Evolutionary conservation across 2,113 vertebrate genomes (phyloP).

Genomic region (Apistogramma diplotaenia): DNA sequence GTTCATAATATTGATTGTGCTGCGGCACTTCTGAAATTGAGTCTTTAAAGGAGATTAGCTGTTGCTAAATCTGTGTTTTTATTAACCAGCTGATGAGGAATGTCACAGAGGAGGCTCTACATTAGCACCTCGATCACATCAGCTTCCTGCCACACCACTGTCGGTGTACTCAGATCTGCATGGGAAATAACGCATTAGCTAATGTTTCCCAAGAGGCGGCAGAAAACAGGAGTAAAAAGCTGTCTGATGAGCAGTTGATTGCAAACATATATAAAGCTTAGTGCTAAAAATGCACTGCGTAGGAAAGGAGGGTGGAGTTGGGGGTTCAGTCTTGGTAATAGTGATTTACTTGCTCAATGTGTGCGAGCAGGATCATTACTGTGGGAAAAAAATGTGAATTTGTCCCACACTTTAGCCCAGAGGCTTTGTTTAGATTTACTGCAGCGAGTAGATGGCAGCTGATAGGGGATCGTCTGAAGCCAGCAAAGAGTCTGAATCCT

Average conservation of each 20-base stretch:
- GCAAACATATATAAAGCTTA: slow-evolving; percentile 44
- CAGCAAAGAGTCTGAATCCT: neutral
- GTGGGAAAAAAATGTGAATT: slow-evolving; percentile 40
- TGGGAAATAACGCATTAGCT: slow-evolving; percentile 20
- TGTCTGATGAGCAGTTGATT: slow-evolving; percentile 51
- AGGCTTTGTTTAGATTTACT: slow-evolving; percentile 50
- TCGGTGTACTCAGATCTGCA: neutral
- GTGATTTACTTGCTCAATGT: slow-evolving; percentile 48
- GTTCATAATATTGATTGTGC: slow-evolving; percentile 59
- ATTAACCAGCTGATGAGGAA: slow-evolving; percentile 63
- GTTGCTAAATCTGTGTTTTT: slow-evolving; percentile 55
- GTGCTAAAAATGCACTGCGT: slow-evolving; percentile 39
- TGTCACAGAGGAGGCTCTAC: slow-evolving; percentile 2
- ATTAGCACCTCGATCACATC: slow-evolving; percentile 15
- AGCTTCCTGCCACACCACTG: neutral
- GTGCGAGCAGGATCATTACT: slow-evolving; percentile 18
- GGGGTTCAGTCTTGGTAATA: slow-evolving; percentile 34
- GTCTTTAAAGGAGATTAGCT: slow-evolving; percentile 70
- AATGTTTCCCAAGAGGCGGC: slow-evolving; percentile 7
- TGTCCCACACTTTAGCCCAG: slow-evolving; percentile 43
- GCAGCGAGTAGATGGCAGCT: neutral
- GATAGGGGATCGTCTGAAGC: neutral
- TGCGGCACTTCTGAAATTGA: slow-evolving; percentile 50
- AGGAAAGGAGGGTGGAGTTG: slow-evolving; percentile 8
- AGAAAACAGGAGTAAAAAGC: neutral